Evolutionary conservation across 2,888 invertebrate species (phyloP).

Genomic region (Muschampia plurimacula): DNA sequence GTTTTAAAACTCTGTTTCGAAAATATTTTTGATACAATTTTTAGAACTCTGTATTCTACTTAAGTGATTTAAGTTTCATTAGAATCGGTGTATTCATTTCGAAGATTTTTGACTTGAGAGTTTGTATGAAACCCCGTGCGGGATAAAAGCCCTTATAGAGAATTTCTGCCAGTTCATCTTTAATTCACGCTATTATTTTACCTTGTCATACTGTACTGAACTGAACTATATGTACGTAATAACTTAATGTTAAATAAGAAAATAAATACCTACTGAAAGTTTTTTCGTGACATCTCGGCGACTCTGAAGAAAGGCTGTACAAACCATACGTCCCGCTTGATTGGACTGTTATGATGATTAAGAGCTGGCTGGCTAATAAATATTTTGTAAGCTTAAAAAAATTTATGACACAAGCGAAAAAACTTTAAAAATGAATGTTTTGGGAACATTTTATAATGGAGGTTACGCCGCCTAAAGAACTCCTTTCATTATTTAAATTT

Average conservation of each 20-base stretch:
- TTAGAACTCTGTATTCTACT: too few species aligned
- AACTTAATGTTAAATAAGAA: background rate
- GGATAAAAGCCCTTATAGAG: too few species aligned
- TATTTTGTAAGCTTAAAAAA: slow-evolving; percentile 42
- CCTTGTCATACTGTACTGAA: too few species aligned
- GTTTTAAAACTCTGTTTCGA: too few species aligned
- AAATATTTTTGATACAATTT: too few species aligned
- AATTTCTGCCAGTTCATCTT: too few species aligned
- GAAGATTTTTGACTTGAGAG: too few species aligned
- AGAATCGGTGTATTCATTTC: too few species aligned
- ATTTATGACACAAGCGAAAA: background rate
- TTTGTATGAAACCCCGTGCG: too few species aligned
- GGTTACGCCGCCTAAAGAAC: background rate
- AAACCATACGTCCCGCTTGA: slow-evolving; percentile 51
- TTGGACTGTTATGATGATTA: slow-evolving; percentile 52
- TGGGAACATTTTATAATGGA: background rate
- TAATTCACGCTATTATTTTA: too few species aligned
- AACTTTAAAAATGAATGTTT: background rate
- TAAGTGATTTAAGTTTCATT: too few species aligned
- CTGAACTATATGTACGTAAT: too few species aligned
- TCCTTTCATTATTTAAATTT: background rate
- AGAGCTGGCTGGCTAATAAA: slow-evolving; percentile 10
- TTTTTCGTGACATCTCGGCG: slow-evolving; percentile 48
- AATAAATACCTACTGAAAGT: slow-evolving; percentile 43
- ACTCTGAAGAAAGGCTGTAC: slow-evolving; percentile 50